A percentile compares a stretch with the other conserved stretches of the same genome.
Evolutionary conservation across 2,113 vertebrate species (phyloP).

Genomic region (Anguilla japonica): DNA sequence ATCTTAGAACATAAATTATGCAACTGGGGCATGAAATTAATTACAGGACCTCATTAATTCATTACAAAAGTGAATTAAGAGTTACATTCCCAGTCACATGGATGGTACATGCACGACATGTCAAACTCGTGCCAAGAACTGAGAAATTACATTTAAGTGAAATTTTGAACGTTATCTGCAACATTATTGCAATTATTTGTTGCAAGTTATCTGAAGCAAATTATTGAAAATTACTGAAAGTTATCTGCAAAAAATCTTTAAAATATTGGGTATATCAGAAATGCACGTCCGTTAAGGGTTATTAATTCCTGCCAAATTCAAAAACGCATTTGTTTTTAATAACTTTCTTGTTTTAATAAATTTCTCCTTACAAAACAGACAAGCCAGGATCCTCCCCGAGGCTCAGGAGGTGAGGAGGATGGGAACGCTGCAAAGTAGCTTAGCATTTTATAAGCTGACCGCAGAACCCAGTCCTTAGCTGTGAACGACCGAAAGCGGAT

Average conservation of each 20-base stretch:
- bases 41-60: conserved; percentile 15
- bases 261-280: background rate
- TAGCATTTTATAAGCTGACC: no score
- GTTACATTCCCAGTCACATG: background rate
- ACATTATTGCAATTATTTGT: no score
- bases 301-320: background rate
- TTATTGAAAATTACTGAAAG: no score
- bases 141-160: background rate
- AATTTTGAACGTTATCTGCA: background rate
- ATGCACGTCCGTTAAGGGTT: background rate
- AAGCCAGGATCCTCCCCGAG: no score
- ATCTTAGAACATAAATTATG: background rate
- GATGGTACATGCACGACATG: background rate
- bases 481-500: background rate
- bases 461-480: no score
- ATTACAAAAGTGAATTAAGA: background rate
- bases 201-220: no score
- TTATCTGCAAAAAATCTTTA: no score
- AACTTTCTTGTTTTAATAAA: background rate
- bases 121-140: background rate
- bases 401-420: no score
- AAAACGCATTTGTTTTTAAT: background rate
- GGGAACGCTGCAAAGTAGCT: no score
- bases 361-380: no score
- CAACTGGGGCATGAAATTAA: conserved; percentile 17